Evolutionary conservation across 2,888 invertebrate species (phyloP), one percentile per base, ranked within the genome.

Genomic region (Coelogynopora nodosa): DNA sequence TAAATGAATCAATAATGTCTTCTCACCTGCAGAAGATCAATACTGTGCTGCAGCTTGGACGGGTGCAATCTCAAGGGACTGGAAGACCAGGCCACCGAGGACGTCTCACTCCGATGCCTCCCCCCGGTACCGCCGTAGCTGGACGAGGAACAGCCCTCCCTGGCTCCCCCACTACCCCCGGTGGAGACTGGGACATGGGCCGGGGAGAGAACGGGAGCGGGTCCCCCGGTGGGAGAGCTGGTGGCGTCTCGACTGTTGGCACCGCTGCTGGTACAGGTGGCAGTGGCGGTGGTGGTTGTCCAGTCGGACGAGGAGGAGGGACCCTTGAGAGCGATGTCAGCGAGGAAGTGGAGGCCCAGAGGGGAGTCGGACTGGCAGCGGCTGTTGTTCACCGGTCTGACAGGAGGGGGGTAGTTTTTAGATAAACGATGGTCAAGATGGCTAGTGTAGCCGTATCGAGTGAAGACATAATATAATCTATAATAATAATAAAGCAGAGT

Each of bases 321-420:
- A 26, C 74, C 74, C 74, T 74, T 74, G 74, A 74, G 74, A 74
- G 82, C 82, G 82, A 82, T 30, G 82, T 82, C 82, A 5, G 82
- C 82, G n/a, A 82, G 27, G 30, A 82, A 30, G 31, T 30, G 30
- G 13, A 82, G 82, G 18, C 30, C 82, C 2, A 31, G 30, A 5
- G 82, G 82, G 29, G 82, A 82, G 82, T 82, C 82, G 27, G 82
- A 27, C 1, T 2, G 18, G 29, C 31, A 82, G 2, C 82, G 82
- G 23, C 74, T 23, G 74, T 74, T 74, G 74, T 74, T 74, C 27
- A 74, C 74, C 2, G 74, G 74, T 26, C 74, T 74, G n/a, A n/a
- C n/a, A n/a, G n/a, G n/a, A n/a, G n/a, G n/a, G n/a, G n/a, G n/a
- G n/a, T n/a, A n/a, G n/a, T n/a, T n/a, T n/a, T n/a, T n/a, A n/a